Percentiles rank a stretch among this genome's conserved stretches.
Evolutionary conservation across 2,888 invertebrate species (phyloP).

Genomic region (Torymus tubicola): DNA sequence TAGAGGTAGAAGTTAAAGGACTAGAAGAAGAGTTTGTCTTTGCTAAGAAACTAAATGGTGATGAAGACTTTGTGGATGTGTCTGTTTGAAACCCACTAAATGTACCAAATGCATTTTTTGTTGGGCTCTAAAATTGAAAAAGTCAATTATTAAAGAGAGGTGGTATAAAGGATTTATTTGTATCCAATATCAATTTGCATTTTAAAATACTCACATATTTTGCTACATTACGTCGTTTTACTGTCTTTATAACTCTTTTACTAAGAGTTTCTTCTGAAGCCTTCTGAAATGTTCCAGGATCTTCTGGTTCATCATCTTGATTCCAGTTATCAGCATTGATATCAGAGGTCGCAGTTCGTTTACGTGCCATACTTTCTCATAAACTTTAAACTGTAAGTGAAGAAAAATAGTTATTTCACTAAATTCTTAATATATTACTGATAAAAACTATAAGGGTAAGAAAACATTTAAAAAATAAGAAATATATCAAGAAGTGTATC

Average conservation of each 20-base stretch:
- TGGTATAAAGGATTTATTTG: constrained; percentile 1
- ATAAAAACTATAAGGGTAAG: neutral
- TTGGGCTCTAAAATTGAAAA: constrained; percentile 70
- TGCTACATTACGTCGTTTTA: constrained; percentile 81
- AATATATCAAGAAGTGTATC: too few relatives aligned
- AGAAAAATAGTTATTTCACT: neutral
- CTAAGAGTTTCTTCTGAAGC: constrained; percentile 84
- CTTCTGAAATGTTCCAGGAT: constrained; percentile 85
- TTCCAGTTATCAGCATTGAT: constrained; percentile 93
- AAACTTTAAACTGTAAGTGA: constrained; percentile 22
- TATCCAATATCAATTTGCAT: constrained; percentile 11
- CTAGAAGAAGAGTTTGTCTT: constrained; percentile 77
- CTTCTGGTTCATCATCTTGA: constrained; percentile 85
- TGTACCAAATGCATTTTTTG: constrained; percentile 83
- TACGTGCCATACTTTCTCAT: constrained; percentile 80
- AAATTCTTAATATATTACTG: neutral
- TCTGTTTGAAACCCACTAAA: constrained; percentile 79
- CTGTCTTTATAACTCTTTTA: constrained; percentile 87
- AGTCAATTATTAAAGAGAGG: neutral
- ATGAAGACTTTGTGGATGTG: constrained; percentile 65
- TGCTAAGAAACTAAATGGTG: constrained; percentile 81
- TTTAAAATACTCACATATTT: constrained; percentile 59
- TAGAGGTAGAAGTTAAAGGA: constrained; percentile 40
- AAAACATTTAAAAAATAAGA: too few relatives aligned
- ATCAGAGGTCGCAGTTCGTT: constrained; percentile 85